Evolutionary conservation across 2,113 vertebrate species (phyloP), one percentile per base, ranked within the genome.

Genomic region (Phainopepla nitens): DNA sequence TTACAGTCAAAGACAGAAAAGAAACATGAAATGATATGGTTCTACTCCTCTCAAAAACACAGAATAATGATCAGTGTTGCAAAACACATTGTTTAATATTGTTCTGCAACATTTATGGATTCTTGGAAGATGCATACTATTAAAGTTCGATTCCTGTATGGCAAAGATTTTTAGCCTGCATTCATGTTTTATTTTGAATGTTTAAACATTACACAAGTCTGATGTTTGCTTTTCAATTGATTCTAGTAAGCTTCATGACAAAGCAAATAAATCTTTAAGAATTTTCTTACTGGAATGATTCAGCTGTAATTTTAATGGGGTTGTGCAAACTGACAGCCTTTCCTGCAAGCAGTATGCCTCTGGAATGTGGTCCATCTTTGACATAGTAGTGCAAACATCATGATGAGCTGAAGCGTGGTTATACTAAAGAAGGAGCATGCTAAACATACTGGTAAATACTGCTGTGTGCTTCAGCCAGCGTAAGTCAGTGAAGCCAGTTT

Each of bases 301-400:
- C 93, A 82, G 54, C 44, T 85, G 88, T 92, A 89, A 95, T 97
- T 97, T 97, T 95, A 97, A 95, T 68, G 88, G 57, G 65, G 84
- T 65, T 77, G 79, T 64, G 45, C 23, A 97, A 96, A 97, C 79
- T 96, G 66, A 69, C 36, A 94, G 50, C 41, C 39, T 88, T 91
- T 87, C 62, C 58, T 82, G 41, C 69, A 93, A 97, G 65, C 36
- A 93, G 17, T 77, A 80, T 62, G 71, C 80, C 50, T 87, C 42
- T 75, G 88, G 51, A 96, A 64, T 90, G 91, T 73, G 78, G 50
- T 91, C 73, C 45, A 69, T 44, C 22, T 76, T 58, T 71, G 35
- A 62, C 42, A 72, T 8, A 87, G 91, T 61, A 96, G 95, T 39
- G 70, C 50, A 94, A 97, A 91, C 64, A 90, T 35, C 86, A 85